Conservation (phyloP, 2,888 invertebrate genomes). For the Platerodrilus igneus region DNA sequence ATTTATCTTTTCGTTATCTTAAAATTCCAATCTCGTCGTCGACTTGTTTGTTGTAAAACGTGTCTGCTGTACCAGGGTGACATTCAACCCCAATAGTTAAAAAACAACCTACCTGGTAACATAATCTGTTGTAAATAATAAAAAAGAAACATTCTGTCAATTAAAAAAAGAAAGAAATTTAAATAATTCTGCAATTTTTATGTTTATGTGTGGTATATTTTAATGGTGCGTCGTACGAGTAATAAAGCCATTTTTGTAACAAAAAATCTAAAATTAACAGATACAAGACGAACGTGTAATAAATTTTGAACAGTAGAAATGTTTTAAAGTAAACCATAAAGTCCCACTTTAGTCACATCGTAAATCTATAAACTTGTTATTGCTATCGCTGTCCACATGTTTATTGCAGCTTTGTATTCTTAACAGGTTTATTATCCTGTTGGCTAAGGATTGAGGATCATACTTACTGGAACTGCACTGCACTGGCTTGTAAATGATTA, state of each 20-base stretch:
- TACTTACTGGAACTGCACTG: too few species aligned
- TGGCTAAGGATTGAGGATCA: too few species aligned
- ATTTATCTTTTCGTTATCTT: conserved; percentile 46
- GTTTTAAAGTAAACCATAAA: conserved; percentile 22
- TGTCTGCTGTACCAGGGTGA: conserved; percentile 47
- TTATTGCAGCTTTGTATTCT: conserved; percentile 20
- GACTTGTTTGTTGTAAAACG: too few species aligned
- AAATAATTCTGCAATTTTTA: conserved; percentile 10
- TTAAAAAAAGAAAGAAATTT: conserved; percentile 5
- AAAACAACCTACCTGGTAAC: conserved; percentile 17
- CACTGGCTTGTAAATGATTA: too few species aligned
- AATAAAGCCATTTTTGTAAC: neutral
- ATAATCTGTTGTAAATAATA: conserved; percentile 16
- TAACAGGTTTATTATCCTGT: conserved; percentile 20
- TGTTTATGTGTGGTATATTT: conserved; percentile 6
- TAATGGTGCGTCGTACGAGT: conserved; percentile 6
- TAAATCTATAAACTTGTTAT: conserved; percentile 23
- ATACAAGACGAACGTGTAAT: conserved; percentile 11
- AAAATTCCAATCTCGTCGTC: conserved; percentile 46
- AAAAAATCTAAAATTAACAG: conserved; percentile 10
- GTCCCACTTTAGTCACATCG: conserved; percentile 19
- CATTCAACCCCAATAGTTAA: conserved; percentile 35
- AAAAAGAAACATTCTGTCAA: conserved; percentile 9
- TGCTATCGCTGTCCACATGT: conserved; percentile 19
- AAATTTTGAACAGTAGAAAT: conserved; percentile 18